A percentile compares a stretch with the other conserved stretches of the same genome.
phyloP scores from a whole-genome alignment of 2,888 invertebrate genomes.

The Harmothoe impar region DNA sequence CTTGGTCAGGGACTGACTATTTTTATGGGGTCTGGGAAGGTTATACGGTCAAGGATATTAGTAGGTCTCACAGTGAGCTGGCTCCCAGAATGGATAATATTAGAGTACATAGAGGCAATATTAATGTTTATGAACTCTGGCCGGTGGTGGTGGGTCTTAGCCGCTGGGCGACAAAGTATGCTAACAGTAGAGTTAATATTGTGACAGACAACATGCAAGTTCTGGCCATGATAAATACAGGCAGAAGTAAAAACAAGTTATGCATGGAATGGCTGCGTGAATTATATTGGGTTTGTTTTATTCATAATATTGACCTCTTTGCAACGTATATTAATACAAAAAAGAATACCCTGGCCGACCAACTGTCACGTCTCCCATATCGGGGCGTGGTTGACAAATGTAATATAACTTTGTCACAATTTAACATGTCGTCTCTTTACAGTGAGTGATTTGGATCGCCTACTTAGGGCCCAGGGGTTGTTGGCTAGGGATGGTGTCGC shows the following conservation, averaged over 20 bases:
- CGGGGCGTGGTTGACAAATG: too few relatives aligned
- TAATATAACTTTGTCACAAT: too few relatives aligned
- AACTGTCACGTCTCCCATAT: too few relatives aligned
- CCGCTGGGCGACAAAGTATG: neutral
- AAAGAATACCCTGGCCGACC: neutral
- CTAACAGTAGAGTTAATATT: neutral
- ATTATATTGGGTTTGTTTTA: neutral
- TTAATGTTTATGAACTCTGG: neutral
- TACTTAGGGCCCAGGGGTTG: too few relatives aligned
- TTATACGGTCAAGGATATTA: neutral
- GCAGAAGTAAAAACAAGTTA: neutral
- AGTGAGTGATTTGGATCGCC: too few relatives aligned
- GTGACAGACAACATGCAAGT: neutral
- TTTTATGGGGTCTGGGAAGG: neutral
- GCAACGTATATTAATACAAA: neutral
- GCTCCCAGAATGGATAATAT: neutral
- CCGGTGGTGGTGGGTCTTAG: neutral
- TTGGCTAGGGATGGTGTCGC: too few relatives aligned
- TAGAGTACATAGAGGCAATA: neutral
- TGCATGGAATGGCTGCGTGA: neutral
- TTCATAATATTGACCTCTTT: neutral
- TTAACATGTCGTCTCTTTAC: too few relatives aligned
- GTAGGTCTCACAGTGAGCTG: neutral
- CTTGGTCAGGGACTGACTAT: neutral
- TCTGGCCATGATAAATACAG: neutral